Conservation (phyloP, 1,140 invertebrate genomes). For the Polypedilum vanderplanki region DNA sequence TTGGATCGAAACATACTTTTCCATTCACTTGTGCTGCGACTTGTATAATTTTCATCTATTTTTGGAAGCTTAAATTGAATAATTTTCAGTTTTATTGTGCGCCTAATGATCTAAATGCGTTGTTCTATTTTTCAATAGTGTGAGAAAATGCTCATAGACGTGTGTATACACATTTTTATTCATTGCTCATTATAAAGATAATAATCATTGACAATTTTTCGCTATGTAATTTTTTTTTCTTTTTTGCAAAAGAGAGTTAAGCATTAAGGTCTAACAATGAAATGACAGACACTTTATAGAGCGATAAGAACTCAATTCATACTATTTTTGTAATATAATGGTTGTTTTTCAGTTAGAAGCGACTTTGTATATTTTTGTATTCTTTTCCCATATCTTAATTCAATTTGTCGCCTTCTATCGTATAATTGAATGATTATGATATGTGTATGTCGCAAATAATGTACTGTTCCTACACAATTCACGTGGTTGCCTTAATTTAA, state of each 20-base stretch:
- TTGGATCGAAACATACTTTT: neutral
- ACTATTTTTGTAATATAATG: neutral
- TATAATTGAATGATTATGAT: conserved; percentile 8
- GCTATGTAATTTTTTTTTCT: neutral
- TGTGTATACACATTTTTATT: neutral
- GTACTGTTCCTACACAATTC: neutral
- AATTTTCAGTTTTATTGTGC: neutral
- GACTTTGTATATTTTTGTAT: neutral
- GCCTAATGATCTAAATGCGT: neutral
- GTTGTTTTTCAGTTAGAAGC: neutral
- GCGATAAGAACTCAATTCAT: conserved; percentile 10
- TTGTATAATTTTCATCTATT: neutral
- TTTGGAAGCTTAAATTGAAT: neutral
- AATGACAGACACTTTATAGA: neutral
- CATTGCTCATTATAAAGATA: neutral
- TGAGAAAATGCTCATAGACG: neutral
- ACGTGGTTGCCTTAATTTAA: conserved; percentile 3
- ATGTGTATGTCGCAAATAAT: neutral
- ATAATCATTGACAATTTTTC: neutral
- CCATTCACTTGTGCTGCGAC: neutral
- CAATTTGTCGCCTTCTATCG: conserved; percentile 7
- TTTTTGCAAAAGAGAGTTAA: neutral
- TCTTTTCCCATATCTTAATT: conserved; percentile 19
- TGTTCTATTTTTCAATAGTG: neutral
- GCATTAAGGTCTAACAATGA: conserved; percentile 9